These are phyloP conservation scores for Ditylenchus dipsaci DNA, from an alignment of 1,140 invertebrate genomes.

Conservation along the genomic window DNA sequence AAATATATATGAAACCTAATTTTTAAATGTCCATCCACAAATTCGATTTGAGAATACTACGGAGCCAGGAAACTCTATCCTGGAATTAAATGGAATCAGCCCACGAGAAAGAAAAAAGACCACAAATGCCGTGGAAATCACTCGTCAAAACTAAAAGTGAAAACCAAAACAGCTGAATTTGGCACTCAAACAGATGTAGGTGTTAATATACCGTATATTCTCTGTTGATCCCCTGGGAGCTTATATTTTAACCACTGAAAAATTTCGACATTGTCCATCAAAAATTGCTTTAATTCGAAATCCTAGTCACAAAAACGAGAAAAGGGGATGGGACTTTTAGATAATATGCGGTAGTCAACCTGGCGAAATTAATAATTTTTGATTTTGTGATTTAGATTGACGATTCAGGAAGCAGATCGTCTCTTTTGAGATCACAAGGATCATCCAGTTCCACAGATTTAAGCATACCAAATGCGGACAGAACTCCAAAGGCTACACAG, in stretches of 20 bases:
- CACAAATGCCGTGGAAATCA: not conserved
- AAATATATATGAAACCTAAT: not conserved
- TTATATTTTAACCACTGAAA: too few relatives aligned
- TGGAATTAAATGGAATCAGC: not conserved
- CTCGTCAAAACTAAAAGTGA: not conserved
- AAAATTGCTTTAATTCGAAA: too few relatives aligned
- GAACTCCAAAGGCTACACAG: slow-evolving; percentile 20
- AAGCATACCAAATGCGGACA: slow-evolving; percentile 3
- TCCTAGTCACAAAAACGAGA: too few relatives aligned
- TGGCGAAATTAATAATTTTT: too few relatives aligned
- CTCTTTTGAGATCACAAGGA: not conserved
- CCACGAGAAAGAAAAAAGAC: not conserved
- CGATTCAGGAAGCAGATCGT: not conserved
- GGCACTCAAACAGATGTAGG: slow-evolving; percentile 25
- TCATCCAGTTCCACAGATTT: not conserved
- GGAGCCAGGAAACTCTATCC: not conserved
- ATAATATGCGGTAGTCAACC: too few relatives aligned
- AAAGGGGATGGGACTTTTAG: too few relatives aligned
- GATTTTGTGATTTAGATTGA: not conserved
- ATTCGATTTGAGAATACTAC: too few relatives aligned
- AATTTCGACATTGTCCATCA: too few relatives aligned
- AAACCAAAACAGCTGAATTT: slow-evolving; percentile 11
- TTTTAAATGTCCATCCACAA: too few relatives aligned
- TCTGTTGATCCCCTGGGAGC: too few relatives aligned
- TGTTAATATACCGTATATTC: not conserved